A percentile compares a stretch with the other conserved stretches of the same genome.
Evolutionary conservation across 2,797 vertebrate species (phyloP).

Genomic region (Paedocypris micromegethes): DNA sequence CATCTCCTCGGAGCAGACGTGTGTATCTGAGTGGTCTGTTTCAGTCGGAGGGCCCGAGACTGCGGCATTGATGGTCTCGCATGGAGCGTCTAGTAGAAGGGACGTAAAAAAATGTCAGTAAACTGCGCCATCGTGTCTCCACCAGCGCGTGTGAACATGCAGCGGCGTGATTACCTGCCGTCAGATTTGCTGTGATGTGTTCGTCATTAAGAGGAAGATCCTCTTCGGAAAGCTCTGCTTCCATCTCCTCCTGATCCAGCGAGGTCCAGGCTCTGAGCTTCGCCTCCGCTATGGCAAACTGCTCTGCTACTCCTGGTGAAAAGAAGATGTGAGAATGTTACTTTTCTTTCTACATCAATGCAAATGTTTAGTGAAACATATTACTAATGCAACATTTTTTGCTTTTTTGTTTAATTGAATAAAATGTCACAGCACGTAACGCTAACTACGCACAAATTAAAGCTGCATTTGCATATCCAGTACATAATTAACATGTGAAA

Average conservation of each 20-base stretch:
- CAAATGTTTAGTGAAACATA: background rate
- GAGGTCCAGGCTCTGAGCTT: slow-evolving; percentile 97
- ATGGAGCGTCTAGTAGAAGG: no score
- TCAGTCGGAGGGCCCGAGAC: slow-evolving; percentile 59
- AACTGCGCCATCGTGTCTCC: no score
- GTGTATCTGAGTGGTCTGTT: slow-evolving; percentile 52
- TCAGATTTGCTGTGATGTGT: slow-evolving; percentile 53
- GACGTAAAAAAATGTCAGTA: no score
- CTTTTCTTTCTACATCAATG: background rate
- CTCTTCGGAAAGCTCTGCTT: slow-evolving; percentile 81
- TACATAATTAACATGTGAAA: no score
- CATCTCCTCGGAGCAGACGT: slow-evolving; percentile 54
- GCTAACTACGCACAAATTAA: no score
- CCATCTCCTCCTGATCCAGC: slow-evolving; percentile 83
- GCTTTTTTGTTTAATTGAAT: no score
- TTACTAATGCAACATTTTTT: no score
- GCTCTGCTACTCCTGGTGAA: slow-evolving; percentile 83
- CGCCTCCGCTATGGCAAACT: slow-evolving; percentile 95
- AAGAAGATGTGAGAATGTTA: slow-evolving; percentile 18
- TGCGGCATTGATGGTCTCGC: no score
- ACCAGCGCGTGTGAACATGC: no score
- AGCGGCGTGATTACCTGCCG: slow-evolving; percentile 57
- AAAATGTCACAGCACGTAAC: no score
- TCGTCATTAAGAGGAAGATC: slow-evolving; percentile 70
- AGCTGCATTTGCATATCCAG: no score